Percentiles rank a stretch among this genome's conserved stretches.
These are phyloP conservation scores for Meganola albula DNA, from an alignment of 2,888 invertebrate genomes.

Conservation along the genomic window DNA sequence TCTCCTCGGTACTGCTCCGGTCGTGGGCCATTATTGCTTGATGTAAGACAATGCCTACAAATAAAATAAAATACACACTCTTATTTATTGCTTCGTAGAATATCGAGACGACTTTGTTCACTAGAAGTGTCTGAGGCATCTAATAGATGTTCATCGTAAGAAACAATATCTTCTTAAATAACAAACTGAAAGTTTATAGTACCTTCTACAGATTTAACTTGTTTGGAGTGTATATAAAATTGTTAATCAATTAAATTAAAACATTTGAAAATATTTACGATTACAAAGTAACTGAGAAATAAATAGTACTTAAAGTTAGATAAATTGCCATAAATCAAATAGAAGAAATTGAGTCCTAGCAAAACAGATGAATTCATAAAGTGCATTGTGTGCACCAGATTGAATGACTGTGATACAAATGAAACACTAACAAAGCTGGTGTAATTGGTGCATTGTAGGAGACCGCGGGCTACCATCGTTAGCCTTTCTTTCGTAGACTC, in stretches of 20 bases:
- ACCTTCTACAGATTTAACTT: no score
- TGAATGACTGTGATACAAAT: slow-evolving; percentile 44
- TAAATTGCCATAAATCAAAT: no score
- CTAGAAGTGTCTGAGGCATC: slow-evolving; percentile 26
- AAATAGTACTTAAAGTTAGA: no score
- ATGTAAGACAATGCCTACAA: slow-evolving; percentile 64
- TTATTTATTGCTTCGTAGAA: slow-evolving; percentile 53
- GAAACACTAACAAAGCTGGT: slow-evolving; percentile 54
- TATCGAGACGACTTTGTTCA: slow-evolving; percentile 29
- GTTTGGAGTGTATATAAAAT: no score
- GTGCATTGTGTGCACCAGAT: slow-evolving; percentile 17
- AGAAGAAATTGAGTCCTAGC: no score
- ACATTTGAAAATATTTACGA: no score
- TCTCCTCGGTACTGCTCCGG: slow-evolving; percentile 46
- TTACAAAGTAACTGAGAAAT: no score
- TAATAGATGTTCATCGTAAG: slow-evolving; percentile 22
- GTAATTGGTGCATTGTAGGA: slow-evolving; percentile 72
- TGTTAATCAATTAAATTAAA: no score
- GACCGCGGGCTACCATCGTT: slow-evolving; percentile 66
- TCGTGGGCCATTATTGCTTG: slow-evolving; percentile 55
- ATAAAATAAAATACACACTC: slow-evolving; percentile 51
- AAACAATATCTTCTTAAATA: slow-evolving; percentile 18
- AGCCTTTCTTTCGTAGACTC: slow-evolving; percentile 70
- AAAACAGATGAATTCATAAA: not conserved
- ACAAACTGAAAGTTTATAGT: slow-evolving; percentile 9